phyloP scores from a whole-genome alignment of 2,797 vertebrate genomes.

The Sebastes diploproa region DNA sequence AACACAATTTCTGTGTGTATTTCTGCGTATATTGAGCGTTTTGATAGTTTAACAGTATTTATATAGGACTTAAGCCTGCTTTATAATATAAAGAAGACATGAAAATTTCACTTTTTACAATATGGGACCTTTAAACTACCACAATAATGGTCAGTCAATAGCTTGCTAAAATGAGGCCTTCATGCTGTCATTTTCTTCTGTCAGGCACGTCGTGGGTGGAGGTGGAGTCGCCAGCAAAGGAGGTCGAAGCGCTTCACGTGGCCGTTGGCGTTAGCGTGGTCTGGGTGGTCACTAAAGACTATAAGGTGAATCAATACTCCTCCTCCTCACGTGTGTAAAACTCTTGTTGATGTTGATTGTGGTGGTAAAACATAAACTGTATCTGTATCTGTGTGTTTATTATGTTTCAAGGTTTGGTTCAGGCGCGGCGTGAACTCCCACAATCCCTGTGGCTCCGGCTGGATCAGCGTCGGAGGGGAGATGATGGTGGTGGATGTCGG shows the following conservation, averaged over 20 bases:
- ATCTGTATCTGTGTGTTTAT: background rate
- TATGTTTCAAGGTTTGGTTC: constrained; percentile 91
- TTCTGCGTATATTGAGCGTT: too few species aligned
- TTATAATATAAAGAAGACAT: too few species aligned
- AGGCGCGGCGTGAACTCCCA: constrained; percentile 95
- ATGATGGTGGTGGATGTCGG: constrained; percentile 96
- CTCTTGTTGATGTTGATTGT: background rate
- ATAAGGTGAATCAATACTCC: constrained; percentile 82
- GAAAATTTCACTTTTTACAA: too few species aligned
- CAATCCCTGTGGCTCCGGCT: constrained; percentile 94
- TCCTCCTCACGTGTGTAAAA: background rate
- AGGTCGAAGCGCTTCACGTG: constrained; percentile 88
- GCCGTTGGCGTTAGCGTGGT: constrained; percentile 91
- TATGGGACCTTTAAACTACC: background rate
- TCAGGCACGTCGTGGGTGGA: constrained; percentile 86
- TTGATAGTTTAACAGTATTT: too few species aligned
- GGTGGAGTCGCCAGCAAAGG: constrained; percentile 89
- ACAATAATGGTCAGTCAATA: too few species aligned
- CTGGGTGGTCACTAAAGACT: constrained; percentile 96
- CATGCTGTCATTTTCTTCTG: background rate
- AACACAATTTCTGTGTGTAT: too few species aligned
- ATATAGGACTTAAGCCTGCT: rapidly evolving
- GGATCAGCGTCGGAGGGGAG: constrained; percentile 95
- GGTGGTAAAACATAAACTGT: background rate
- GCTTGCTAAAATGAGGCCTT: background rate